Base-by-base conservation (phyloP, 1,140 invertebrate species). In the Drosophila yakuba region DNA sequence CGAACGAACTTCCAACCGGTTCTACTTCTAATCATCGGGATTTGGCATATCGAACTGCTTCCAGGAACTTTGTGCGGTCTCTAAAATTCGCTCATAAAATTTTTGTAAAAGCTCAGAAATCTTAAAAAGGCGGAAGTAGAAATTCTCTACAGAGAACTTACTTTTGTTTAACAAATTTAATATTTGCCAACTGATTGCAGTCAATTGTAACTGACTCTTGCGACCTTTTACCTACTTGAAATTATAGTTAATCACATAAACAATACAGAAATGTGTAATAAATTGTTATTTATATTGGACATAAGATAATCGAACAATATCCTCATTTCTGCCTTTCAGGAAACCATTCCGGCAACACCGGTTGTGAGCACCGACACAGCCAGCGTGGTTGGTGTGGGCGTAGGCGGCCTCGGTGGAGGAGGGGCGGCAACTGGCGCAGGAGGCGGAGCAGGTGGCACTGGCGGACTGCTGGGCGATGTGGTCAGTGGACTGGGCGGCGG, bases 291-390 rank as follows among this genome's bases (percentile, higher is more conserved):
- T 4, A 3, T 23, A 23, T n/a, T 1, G 17, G 11, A 7, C 0
- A 1, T n/a, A 0, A 20, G 1, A 28, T 59, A 8, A 35, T 48
- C 0, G 8, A 10, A 8, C 14, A 39, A 4, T 3, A 39, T 39
- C 2, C 10, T 39, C 32, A 32, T 10, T 32, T 32, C 14, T 12
- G 1, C 43, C 10, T 45, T 45, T 2, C 4, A 88, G 83, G 83
- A 88, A 88, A 88, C 83, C 68, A 88, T 88, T 60, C 83, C 83
- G 86, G 83, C 83, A 88, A 80, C 83, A 88, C 83, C 83, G 84
- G 83, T 77, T 59, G 82, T 81, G 47, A 89, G 58, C 84, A 84
- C 84, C 76, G 84, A 88, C 50, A 78, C 80, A 72, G 74, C 80
- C 84, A 78, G 78, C 54, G 64, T 88, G 39, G 79, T 84, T 15